Evolutionary conservation across 2,888 invertebrate species (phyloP).

Genomic region (Phyllotreta cruciferae): DNA sequence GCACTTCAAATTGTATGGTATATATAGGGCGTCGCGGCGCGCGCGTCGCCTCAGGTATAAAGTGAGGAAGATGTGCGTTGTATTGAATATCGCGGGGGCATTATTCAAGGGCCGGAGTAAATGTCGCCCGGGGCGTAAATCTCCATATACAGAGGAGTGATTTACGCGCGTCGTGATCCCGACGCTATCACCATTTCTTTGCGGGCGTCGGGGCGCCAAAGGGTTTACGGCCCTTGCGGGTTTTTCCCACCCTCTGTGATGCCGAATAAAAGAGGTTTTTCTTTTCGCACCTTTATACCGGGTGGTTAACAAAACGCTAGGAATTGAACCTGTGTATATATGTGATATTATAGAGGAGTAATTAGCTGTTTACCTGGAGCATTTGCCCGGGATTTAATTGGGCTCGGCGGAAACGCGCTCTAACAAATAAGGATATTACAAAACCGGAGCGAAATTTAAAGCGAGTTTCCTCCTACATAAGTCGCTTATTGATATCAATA

Average conservation of each 20-base stretch:
- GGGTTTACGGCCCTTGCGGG: constrained; percentile 31
- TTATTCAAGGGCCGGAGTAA: constrained; percentile 36
- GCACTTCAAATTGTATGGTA: too few species aligned
- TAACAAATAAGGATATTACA: constrained; percentile 34
- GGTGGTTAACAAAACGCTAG: too few species aligned
- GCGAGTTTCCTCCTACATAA: constrained; percentile 30
- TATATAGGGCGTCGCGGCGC: too few species aligned
- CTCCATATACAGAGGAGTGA: constrained; percentile 46
- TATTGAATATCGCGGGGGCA: constrained; percentile 55
- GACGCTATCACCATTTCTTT: constrained; percentile 32
- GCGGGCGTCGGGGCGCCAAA: constrained; percentile 22
- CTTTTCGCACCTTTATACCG: too few species aligned
- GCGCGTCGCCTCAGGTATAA: too few species aligned
- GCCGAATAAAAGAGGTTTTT: constrained; percentile 25
- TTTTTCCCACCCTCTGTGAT: constrained; percentile 29
- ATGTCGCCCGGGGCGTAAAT: constrained; percentile 45
- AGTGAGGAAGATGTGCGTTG: constrained; percentile 52
- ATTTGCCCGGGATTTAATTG: constrained; percentile 22
- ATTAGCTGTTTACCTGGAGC: constrained; percentile 20
- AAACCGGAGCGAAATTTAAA: constrained; percentile 27
- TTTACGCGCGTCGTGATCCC: constrained; percentile 41
- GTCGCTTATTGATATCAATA: constrained; percentile 41
- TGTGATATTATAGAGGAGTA: neutral
- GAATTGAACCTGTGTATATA: too few species aligned
- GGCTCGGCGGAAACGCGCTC: constrained; percentile 10